These are phyloP conservation scores for Sebastes kiyomatsui DNA, from an alignment of 2,797 vertebrate genomes.

Conservation along the genomic window DNA sequence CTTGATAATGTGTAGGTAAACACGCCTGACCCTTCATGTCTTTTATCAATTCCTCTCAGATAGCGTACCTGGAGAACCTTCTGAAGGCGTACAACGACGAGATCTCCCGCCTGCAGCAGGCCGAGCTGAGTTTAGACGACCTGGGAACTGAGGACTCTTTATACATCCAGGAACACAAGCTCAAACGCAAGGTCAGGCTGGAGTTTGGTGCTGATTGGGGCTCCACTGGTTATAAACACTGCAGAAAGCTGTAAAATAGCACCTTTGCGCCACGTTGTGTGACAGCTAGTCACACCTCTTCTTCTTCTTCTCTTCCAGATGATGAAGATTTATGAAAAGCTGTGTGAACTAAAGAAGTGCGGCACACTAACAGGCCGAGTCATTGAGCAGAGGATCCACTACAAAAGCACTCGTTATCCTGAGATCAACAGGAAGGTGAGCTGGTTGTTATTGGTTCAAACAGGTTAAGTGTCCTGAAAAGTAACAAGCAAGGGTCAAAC, in stretches of 20 bases:
- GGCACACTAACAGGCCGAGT: slow-evolving; percentile 88
- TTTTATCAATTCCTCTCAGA: slow-evolving; percentile 67
- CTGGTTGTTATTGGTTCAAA: not conserved
- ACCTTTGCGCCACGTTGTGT: accelerated
- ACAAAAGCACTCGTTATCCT: slow-evolving; percentile 87
- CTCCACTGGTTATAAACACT: not conserved
- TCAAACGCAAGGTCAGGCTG: slow-evolving; percentile 85
- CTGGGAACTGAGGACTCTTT: slow-evolving; percentile 86
- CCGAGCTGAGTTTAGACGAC: slow-evolving; percentile 87
- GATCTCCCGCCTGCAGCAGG: slow-evolving; percentile 89
- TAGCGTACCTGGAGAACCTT: slow-evolving; percentile 91
- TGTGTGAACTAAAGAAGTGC: slow-evolving; percentile 92
- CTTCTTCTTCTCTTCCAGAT: slow-evolving; percentile 71
- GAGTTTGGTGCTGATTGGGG: not conserved
- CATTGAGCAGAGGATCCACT: slow-evolving; percentile 89
- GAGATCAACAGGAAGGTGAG: slow-evolving; percentile 89
- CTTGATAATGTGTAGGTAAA: not conserved
- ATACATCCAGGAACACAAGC: slow-evolving; percentile 91
- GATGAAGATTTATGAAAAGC: slow-evolving; percentile 90
- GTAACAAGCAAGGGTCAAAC: not conserved
- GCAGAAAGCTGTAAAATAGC: not conserved
- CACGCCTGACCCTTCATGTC: not conserved
- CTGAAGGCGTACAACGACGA: slow-evolving; percentile 88
- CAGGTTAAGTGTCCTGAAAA: not conserved
- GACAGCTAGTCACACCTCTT: not conserved